Percentiles rank a stretch among this genome's conserved stretches.
Conservation (phyloP, 2,888 invertebrate genomes). For the Kryphioiulus occultus region DNA sequence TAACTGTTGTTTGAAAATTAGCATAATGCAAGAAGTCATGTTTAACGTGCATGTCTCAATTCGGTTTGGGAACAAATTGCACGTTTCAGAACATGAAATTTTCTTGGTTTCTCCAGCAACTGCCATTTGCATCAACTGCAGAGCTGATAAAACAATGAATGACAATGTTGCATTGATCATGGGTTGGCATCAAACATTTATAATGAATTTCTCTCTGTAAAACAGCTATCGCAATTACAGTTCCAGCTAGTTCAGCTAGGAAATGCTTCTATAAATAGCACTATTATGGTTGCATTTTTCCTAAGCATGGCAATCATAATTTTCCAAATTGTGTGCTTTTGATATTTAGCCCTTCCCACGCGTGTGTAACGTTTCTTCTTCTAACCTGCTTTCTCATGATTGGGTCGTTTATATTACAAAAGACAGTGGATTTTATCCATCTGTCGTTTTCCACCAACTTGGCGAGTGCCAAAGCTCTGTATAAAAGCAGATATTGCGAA, state of each 20-base stretch:
- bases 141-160: not conserved
- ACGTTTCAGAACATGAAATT: too few relatives aligned
- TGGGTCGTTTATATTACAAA: conserved; percentile 23
- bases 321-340: not conserved
- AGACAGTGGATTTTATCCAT: conserved; percentile 23
- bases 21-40: too few relatives aligned
- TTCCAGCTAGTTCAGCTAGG: not conserved
- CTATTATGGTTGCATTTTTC: not conserved
- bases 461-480: not conserved
- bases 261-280: not conserved
- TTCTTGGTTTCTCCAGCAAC: too few relatives aligned
- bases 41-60: too few relatives aligned
- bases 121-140: too few relatives aligned
- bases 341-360: not conserved
- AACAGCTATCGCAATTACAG: not conserved
- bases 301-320: not conserved
- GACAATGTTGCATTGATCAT: not conserved
- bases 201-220: not conserved
- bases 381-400: not conserved
- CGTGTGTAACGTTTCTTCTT: not conserved
- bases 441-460: conserved; percentile 23
- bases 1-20: too few relatives aligned
- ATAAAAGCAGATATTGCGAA: not conserved
- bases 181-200: not conserved
- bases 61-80: too few relatives aligned